These are phyloP conservation scores for Phaethon lepturus DNA, from an alignment of 2,113 vertebrate genomes.

Conservation along the genomic window DNA sequence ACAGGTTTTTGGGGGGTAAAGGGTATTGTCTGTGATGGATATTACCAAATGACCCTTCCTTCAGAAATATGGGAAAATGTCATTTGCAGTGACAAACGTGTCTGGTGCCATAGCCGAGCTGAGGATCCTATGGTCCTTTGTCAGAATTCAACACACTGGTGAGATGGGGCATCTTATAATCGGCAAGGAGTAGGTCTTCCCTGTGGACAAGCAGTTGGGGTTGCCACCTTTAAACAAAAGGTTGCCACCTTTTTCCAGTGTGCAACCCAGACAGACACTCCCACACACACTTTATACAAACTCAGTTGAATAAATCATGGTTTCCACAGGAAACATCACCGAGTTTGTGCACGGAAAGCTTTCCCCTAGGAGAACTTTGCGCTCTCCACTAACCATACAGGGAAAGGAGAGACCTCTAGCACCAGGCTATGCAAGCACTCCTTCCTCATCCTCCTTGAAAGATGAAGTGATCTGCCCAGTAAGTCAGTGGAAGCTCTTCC, in stretches of 20 bases:
- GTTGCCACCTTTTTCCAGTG: neutral
- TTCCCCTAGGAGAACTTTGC: neutral
- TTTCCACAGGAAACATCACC: neutral
- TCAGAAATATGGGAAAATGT: neutral
- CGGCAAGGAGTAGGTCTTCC: neutral
- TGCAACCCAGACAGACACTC: neutral
- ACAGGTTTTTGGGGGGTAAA: rapidly evolving
- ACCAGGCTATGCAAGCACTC: neutral
- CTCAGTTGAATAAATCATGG: rapidly evolving
- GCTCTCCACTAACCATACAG: neutral
- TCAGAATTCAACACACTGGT: rapidly evolving
- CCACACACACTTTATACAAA: rapidly evolving
- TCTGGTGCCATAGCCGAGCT: neutral
- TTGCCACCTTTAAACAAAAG: neutral
- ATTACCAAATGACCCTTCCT: neutral
- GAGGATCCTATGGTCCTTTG: neutral
- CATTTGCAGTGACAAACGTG: neutral
- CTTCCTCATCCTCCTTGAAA: neutral
- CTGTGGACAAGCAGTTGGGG: neutral
- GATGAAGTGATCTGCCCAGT: rapidly evolving
- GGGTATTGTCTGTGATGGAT: neutral
- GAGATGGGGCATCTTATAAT: neutral
- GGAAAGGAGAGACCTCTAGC: neutral
- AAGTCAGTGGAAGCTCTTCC: neutral
- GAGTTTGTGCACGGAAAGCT: neutral